Conservation (phyloP, 2,888 invertebrate genomes). For the Cecidostiba fungosa region DNA sequence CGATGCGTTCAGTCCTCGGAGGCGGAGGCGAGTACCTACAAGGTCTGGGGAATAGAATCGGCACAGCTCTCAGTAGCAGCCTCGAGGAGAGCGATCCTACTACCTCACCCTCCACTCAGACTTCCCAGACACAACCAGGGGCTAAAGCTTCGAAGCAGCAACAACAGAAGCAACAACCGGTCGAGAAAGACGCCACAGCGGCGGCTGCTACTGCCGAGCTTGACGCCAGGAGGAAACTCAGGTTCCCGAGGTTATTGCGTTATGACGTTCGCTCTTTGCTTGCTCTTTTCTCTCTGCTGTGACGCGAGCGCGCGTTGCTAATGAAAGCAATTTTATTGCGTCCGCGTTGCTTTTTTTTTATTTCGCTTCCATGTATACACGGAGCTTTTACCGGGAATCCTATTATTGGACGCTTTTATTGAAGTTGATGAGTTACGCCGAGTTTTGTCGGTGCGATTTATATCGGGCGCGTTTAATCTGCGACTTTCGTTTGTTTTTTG, state of each 20-base stretch:
- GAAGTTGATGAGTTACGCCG: background rate
- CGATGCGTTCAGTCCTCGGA: slow-evolving; percentile 77
- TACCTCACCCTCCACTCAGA: slow-evolving; percentile 69
- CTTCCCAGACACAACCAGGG: slow-evolving; percentile 62
- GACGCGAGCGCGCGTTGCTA: background rate
- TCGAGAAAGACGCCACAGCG: slow-evolving; percentile 51
- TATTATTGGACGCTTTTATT: background rate
- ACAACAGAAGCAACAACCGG: slow-evolving; percentile 61
- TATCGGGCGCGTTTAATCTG: background rate
- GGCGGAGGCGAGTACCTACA: slow-evolving; percentile 79
- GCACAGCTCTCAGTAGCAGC: slow-evolving; percentile 77
- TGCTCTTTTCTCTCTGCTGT: background rate
- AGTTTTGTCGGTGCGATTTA: background rate
- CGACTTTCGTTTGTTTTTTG: background rate
- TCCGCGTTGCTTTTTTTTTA: background rate
- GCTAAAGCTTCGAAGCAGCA: background rate
- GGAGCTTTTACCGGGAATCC: background rate
- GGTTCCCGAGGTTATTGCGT: slow-evolving; percentile 49
- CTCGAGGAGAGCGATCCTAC: slow-evolving; percentile 77
- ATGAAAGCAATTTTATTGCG: background rate
- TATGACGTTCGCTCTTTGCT: background rate
- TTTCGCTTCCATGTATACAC: background rate
- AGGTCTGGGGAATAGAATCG: slow-evolving; percentile 76
- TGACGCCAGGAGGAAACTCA: slow-evolving; percentile 51
- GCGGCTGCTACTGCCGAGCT: slow-evolving; percentile 23